Percentiles rank a stretch among this genome's conserved stretches.
Conservation (phyloP, 2,888 invertebrate species). For the Oeneis ivallda region DNA sequence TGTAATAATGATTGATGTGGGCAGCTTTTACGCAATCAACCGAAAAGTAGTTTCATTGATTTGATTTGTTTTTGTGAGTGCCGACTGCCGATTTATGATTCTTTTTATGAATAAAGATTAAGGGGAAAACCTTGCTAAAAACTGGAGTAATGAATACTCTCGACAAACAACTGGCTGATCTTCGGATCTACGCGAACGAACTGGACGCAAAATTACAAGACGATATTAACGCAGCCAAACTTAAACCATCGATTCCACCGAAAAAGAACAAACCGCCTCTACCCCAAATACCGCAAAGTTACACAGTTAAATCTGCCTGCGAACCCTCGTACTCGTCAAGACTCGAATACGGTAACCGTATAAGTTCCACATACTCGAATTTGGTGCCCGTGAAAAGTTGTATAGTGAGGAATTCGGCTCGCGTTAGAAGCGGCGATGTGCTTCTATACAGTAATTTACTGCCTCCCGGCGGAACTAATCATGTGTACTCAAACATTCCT, state of each 20-base stretch:
- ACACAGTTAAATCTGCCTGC: conserved; percentile 85
- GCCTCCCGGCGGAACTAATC: conserved; percentile 76
- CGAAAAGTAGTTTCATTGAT: conserved; percentile 3
- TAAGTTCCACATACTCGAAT: conserved; percentile 77
- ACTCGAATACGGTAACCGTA: conserved; percentile 77
- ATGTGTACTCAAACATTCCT: conserved; percentile 74
- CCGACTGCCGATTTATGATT: conserved; percentile 6
- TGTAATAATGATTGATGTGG: no score
- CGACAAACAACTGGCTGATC: conserved; percentile 73
- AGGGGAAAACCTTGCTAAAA: background rate
- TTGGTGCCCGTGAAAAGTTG: conserved; percentile 78
- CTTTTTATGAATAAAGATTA: background rate
- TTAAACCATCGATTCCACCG: conserved; percentile 75
- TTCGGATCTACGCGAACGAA: conserved; percentile 76
- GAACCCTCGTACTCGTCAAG: conserved; percentile 90
- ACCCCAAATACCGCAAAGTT: conserved; percentile 89
- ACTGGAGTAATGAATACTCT: conserved; percentile 64
- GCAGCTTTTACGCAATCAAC: no score
- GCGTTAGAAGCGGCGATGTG: conserved; percentile 71
- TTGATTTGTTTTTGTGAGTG: conserved; percentile 4
- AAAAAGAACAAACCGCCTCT: conserved; percentile 74
- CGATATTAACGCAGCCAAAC: conserved; percentile 73
- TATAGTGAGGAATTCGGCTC: conserved; percentile 70
- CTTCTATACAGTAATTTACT: conserved; percentile 73
- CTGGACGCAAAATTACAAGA: conserved; percentile 76